These are phyloP conservation scores for Lynx canadensis DNA, from an alignment of 2,113 vertebrate species.

Conservation along the genomic window DNA sequence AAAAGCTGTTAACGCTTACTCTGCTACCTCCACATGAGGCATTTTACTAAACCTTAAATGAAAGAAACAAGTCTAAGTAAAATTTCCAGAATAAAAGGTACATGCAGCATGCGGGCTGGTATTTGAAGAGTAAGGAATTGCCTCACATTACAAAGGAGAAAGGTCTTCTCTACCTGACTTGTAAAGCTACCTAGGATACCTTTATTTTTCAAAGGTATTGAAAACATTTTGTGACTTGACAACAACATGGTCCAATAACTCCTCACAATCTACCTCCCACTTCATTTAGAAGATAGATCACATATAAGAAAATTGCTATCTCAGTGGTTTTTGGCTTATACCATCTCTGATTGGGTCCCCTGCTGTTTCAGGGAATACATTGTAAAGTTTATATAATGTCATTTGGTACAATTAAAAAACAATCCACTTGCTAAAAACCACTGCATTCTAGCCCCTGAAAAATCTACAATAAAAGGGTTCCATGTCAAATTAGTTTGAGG, in stretches of 20 bases:
- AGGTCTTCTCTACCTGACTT: not conserved
- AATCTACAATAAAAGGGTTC: not conserved
- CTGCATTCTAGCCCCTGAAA: not conserved
- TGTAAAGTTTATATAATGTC: not conserved
- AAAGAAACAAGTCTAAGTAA: not conserved
- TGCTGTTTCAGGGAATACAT: not conserved
- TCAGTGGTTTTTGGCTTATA: not conserved
- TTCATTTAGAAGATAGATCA: not conserved
- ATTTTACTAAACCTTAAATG: conserved; percentile 9
- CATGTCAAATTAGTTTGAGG: not conserved
- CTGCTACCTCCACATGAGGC: not conserved
- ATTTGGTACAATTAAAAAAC: not conserved
- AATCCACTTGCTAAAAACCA: not conserved
- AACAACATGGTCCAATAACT: not conserved
- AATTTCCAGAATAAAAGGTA: not conserved
- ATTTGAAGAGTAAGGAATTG: not conserved
- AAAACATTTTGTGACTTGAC: conserved; percentile 18
- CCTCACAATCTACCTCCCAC: not conserved
- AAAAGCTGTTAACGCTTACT: not conserved
- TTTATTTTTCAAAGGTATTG: conserved; percentile 38
- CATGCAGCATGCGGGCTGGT: not conserved
- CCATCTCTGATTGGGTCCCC: not conserved
- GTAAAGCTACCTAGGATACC: not conserved
- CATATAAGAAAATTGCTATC: not conserved
- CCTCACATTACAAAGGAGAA: not conserved